Base-by-base conservation (phyloP, 1,140 invertebrate genomes). In the Brachionus paranguensis region DNA sequence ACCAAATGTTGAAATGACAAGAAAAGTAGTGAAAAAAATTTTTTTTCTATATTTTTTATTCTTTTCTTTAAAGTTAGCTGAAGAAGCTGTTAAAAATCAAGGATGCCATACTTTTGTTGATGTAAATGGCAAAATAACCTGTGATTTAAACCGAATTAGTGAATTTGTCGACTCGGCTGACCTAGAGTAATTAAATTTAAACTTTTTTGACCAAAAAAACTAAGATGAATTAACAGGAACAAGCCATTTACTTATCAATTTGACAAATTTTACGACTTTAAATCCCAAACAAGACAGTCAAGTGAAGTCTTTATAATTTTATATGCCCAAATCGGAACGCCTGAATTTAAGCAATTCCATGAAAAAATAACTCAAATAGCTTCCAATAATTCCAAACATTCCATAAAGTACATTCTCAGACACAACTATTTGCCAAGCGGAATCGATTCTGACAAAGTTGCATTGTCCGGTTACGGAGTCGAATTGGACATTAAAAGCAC, bases 401-500 rank as follows among this genome's bases (percentile, higher is more conserved):
- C 29, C n/a, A 72, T 72, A 17, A 65, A 70, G 20, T 83, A 83
- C 37, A 68, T 83, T 37, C 41, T 83, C 8, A 27, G 81, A 50
- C 60, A 83, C 37, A 83, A 83, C 17, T 83, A 37, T 53, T 17
- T 17, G 14, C 60, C 43, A 14, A 33, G 29, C 7, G 27, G 47
- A 47, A 37, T 60, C 14, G 17, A 37, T 10, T 20, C 50, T 3
- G 20, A 86, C 91, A 92, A 89, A 87, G 95, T 88, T 87, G 86
- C 94, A 33, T 91, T 99, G 7, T 96, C 96, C 47, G 98, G 98
- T 1, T 99, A 99, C 91, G 97, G 97, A 41, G 96, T 99, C 0
- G 98, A 99, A 89, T 89, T 99, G 41, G 96, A 98, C 88, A 94
- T 99, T 86, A 99, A 99, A 90, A 98, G 95, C 78, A 99, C 97